Conservation (phyloP, 2,113 vertebrate genomes). For the Dasypus novemcinctus region DNA sequence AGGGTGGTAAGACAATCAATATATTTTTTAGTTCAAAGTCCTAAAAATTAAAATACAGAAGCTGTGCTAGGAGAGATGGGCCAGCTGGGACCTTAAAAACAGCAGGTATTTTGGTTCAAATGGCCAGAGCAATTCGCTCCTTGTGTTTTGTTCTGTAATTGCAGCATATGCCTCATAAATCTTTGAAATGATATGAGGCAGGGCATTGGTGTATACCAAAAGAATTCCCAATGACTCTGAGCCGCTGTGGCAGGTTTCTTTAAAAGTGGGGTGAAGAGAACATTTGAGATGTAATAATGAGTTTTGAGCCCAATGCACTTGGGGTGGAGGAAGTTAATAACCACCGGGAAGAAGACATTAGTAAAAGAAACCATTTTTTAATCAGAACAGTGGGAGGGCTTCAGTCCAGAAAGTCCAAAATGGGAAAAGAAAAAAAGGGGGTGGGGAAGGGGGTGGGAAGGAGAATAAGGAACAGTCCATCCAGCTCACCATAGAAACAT, state of each 20-base stretch:
- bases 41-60: slow-evolving; percentile 33
- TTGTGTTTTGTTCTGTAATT: slow-evolving; percentile 39
- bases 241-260: slow-evolving; percentile 10
- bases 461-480: not conserved
- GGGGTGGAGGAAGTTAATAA: slow-evolving; percentile 60
- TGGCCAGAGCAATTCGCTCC: slow-evolving; percentile 32
- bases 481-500: not conserved
- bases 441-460: not conserved
- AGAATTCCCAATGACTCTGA: slow-evolving; percentile 56
- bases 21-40: slow-evolving; percentile 55
- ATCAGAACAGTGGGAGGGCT: slow-evolving; percentile 33
- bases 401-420: not conserved
- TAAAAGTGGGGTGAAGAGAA: slow-evolving; percentile 51
- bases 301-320: slow-evolving; percentile 58
- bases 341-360: slow-evolving; percentile 36
- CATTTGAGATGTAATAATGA: slow-evolving; percentile 69
- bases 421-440: not conserved
- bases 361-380: slow-evolving; percentile 46
- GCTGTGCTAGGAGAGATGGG: not conserved
- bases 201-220: not conserved
- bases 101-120: slow-evolving; percentile 56
- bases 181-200: slow-evolving; percentile 50
- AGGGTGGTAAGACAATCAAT: slow-evolving; percentile 63
- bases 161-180: slow-evolving; percentile 47
- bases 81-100: not conserved